A percentile compares a stretch with the other conserved stretches of the same genome.
Conservation (phyloP, 2,888 invertebrate genomes). For the Drosophila falleni region DNA sequence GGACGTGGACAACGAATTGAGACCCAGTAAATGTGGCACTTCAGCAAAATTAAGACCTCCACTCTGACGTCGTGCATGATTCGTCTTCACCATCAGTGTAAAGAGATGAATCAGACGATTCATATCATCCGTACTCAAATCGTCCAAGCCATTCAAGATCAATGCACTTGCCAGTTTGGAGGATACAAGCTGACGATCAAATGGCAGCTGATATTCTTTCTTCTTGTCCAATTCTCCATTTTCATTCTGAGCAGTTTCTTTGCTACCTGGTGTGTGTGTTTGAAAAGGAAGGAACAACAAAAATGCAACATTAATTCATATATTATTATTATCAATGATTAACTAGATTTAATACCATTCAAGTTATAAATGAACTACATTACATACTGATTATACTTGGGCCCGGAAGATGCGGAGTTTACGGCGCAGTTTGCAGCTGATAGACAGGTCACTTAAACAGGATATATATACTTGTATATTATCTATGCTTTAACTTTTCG, state of each 20-base stretch:
- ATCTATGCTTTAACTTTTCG: neutral
- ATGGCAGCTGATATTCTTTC: constrained; percentile 78
- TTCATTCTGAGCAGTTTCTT: neutral
- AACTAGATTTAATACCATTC: neutral
- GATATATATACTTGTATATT: neutral
- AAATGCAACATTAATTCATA: constrained; percentile 33
- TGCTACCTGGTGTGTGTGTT: constrained; percentile 21
- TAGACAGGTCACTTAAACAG: constrained; percentile 30
- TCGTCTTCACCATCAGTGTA: constrained; percentile 88
- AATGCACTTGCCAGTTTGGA: constrained; percentile 93
- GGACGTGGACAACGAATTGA: neutral
- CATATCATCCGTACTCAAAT: constrained; percentile 92
- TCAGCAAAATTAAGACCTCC: constrained; percentile 50
- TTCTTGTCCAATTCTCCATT: constrained; percentile 15
- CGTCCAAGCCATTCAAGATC: constrained; percentile 92
- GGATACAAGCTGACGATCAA: constrained; percentile 92
- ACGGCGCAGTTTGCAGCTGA: constrained; percentile 6
- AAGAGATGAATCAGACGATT: constrained; percentile 93
- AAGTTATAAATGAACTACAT: constrained; percentile 9
- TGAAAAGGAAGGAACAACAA: constrained; percentile 27
- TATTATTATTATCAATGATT: neutral
- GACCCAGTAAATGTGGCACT: constrained; percentile 22
- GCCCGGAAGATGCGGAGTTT: constrained; percentile 2
- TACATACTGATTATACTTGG: constrained; percentile 37
- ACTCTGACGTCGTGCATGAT: constrained; percentile 29